A percentile compares a stretch with the other conserved stretches of the same genome.
Evolutionary conservation across 2,888 invertebrate species (phyloP).

Genomic region (Clepsis dumicolana): DNA sequence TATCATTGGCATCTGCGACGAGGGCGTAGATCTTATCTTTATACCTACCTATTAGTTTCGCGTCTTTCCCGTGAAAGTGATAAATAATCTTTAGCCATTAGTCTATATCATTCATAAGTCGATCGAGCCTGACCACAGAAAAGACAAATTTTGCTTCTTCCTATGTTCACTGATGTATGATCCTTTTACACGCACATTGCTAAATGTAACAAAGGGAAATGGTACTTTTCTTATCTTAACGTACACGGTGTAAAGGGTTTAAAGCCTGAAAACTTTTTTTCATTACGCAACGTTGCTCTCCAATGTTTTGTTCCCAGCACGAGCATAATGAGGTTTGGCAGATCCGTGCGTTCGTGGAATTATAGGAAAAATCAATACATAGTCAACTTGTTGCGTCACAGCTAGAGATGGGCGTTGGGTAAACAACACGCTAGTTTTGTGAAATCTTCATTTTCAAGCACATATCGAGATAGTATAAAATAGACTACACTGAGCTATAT

Average conservation of each 20-base stretch:
- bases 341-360: slow-evolving; percentile 48
- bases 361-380: slow-evolving; percentile 60
- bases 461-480: not conserved
- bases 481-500: not conserved
- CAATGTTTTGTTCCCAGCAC: slow-evolving; percentile 26
- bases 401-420: slow-evolving; percentile 19
- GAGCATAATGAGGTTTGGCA: slow-evolving; percentile 39
- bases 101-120: too few species aligned
- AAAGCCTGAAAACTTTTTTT: not conserved
- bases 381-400: slow-evolving; percentile 57
- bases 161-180: too few species aligned
- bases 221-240: not conserved
- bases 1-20: too few species aligned
- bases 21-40: too few species aligned
- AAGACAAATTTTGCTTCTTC: not conserved
- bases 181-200: too few species aligned
- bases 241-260: not conserved
- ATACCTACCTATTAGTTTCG: too few species aligned
- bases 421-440: not conserved
- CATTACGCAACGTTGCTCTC: slow-evolving; percentile 10
- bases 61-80: too few species aligned
- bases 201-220: too few species aligned
- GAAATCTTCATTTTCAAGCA: not conserved
- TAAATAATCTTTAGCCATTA: too few species aligned
- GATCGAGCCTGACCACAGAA: too few species aligned